Percentiles rank a stretch among this genome's conserved stretches.
phyloP scores from a whole-genome alignment of 2,113 vertebrate species.

The Lagopus leucura region DNA sequence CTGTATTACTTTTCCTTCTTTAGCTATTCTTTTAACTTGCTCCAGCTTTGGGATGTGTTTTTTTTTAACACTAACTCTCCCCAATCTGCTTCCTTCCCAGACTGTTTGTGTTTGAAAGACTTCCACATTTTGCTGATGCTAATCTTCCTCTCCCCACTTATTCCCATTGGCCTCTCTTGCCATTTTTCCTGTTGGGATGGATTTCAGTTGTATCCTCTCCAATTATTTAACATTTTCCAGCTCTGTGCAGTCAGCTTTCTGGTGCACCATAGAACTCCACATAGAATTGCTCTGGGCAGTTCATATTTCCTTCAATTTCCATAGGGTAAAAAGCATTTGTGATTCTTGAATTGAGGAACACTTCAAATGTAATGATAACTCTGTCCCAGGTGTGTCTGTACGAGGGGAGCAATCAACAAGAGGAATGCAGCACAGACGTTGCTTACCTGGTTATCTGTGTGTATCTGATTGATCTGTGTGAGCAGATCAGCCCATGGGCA shows the following conservation, averaged over 20 bases:
- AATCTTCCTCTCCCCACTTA: conserved; percentile 54
- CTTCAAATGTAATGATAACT: neutral
- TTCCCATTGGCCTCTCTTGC: neutral
- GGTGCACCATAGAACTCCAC: conserved; percentile 4
- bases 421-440: neutral
- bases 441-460: neutral
- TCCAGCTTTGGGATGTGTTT: neutral
- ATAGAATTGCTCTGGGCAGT: conserved; percentile 19
- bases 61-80: neutral
- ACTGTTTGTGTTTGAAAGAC: conserved; percentile 31
- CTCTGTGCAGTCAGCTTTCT: conserved; percentile 28
- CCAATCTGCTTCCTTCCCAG: neutral
- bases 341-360: neutral
- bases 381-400: neutral
- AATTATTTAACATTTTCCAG: conserved; percentile 25
- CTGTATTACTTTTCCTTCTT: neutral
- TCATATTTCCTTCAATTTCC: conserved; percentile 34
- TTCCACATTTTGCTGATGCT: conserved; percentile 25
- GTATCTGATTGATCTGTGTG: neutral
- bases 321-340: neutral
- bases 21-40: conserved; percentile 13
- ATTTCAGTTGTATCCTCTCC: conserved; percentile 47
- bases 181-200: conserved; percentile 23
- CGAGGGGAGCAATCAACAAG: neutral
- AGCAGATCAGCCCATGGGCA: neutral